Evolutionary conservation across 2,888 invertebrate species (phyloP), one percentile per base, ranked within the genome.

Genomic region (Sphecodes monilicornis): DNA sequence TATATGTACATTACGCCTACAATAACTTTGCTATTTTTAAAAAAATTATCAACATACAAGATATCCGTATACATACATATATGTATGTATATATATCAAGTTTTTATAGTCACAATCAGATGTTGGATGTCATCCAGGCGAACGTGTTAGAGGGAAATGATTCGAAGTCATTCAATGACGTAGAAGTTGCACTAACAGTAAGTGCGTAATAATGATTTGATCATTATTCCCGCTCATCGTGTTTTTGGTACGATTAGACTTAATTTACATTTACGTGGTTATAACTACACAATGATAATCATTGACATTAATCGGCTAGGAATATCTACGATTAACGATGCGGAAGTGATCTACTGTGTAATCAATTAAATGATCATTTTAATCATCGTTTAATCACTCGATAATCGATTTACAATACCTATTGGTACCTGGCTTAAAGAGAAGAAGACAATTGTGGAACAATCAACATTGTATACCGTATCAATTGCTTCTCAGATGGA

Each of bases 1-100:
- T 73, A 26, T 82, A 84, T 78, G 70, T 79, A 86, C 80, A 80
- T 46, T 76, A 84, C 69, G 79, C n/a, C 76, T 74, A 86, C 8
- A 54, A 5, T 70, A 86, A 16, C 69, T 78, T 76, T 18, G 18
- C 57, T 75, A 79, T 60, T 73, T 46, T 36, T 16, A 64, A 76
- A 73, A 75, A 64, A 83, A 39, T 76, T 32, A 78, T 60, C 77
- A 82, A 82, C 82, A 71, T 85, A 82, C 72, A 74, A 79, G 78
- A 82, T 79, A 81, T 81, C 46, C 68, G 50, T 80, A 80, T 80
- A 57, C 36, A 76, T 77, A 60, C 22, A 76, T 75, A 66, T 68
- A 77, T 75, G 54, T 75, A 77, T 82, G 74, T 54, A 54, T 70
- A 76, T 75, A 46, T n/a, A 79, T 68, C 69, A 68, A 80, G 64